These are phyloP conservation scores for Botia kubotai DNA, from an alignment of 2,797 vertebrate species.

Conservation along the genomic window DNA sequence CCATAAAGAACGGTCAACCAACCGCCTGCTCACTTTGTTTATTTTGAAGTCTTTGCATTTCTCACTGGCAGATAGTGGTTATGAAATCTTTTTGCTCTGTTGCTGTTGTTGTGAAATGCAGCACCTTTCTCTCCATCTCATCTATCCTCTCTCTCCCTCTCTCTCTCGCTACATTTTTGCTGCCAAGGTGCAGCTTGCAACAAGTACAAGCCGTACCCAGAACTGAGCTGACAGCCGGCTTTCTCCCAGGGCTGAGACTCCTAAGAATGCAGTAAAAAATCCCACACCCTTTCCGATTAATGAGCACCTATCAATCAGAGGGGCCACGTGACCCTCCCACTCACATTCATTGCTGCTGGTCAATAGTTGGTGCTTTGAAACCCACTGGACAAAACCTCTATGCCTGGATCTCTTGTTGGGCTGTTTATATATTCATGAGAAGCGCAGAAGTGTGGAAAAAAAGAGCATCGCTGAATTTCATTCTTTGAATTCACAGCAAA, in stretches of 20 bases:
- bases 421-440: slow-evolving; percentile 41
- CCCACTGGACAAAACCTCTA: slow-evolving; percentile 40
- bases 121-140: slow-evolving; percentile 58
- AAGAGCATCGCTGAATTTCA: slow-evolving; percentile 1
- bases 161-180: slow-evolving; percentile 45
- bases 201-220: slow-evolving; percentile 61
- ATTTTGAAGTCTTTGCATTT: slow-evolving; percentile 62
- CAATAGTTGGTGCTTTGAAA: slow-evolving; percentile 39
- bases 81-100: slow-evolving; percentile 72
- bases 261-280: slow-evolving; percentile 73
- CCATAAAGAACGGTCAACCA: slow-evolving; percentile 1
- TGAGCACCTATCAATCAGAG: slow-evolving; percentile 68
- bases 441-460: slow-evolving; percentile 17
- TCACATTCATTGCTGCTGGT: slow-evolving; percentile 55
- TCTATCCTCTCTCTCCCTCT: slow-evolving; percentile 24
- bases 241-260: slow-evolving; percentile 67
- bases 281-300: slow-evolving; percentile 64
- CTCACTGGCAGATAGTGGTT: slow-evolving; percentile 69
- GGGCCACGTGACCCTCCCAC: slow-evolving; percentile 31
- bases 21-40: slow-evolving; percentile 21
- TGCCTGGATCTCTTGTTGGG: slow-evolving; percentile 9
- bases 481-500: neutral
- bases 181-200: slow-evolving; percentile 61
- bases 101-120: slow-evolving; percentile 73
- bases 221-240: slow-evolving; percentile 41